Conservation (phyloP, 2,113 vertebrate genomes). For the Oenanthe melanoleuca region DNA sequence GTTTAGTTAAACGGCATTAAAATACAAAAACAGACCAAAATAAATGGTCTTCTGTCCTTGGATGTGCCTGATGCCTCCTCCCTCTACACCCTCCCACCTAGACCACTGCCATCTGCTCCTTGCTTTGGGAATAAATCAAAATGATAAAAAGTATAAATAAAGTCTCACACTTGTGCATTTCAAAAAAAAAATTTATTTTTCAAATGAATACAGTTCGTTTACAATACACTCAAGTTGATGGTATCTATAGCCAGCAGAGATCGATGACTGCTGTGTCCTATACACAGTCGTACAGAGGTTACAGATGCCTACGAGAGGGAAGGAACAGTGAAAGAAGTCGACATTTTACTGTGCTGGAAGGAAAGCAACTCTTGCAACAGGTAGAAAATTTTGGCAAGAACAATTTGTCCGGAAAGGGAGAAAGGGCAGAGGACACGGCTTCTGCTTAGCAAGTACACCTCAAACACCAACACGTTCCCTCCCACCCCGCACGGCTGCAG, state of each 20-base stretch:
- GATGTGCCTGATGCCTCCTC: background rate
- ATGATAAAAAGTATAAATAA: background rate
- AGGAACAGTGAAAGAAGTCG: conserved; percentile 38
- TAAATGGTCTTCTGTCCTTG: background rate
- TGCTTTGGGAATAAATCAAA: background rate
- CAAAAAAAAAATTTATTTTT: conserved; percentile 43
- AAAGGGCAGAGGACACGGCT: conserved; percentile 62
- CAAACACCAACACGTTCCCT: conserved; percentile 39
- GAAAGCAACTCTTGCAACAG: conserved; percentile 61
- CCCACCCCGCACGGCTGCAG: conserved; percentile 49
- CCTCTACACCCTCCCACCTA: background rate
- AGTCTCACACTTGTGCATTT: background rate
- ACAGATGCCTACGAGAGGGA: conserved; percentile 44
- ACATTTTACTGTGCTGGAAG: conserved; percentile 62
- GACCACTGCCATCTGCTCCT: background rate
- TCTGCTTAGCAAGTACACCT: conserved; percentile 63
- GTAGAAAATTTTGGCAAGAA: conserved; percentile 78
- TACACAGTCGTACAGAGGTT: conserved; percentile 38
- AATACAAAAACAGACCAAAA: background rate
- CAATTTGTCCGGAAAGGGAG: conserved; percentile 47
- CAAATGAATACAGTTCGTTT: conserved; percentile 39
- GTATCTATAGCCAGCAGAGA: conserved; percentile 60
- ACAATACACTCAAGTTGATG: conserved; percentile 52
- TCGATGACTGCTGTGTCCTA: conserved; percentile 25
- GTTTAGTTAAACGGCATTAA: background rate